Base-by-base conservation (phyloP, 1,140 invertebrate genomes). In the Zaprionus vittiger region DNA sequence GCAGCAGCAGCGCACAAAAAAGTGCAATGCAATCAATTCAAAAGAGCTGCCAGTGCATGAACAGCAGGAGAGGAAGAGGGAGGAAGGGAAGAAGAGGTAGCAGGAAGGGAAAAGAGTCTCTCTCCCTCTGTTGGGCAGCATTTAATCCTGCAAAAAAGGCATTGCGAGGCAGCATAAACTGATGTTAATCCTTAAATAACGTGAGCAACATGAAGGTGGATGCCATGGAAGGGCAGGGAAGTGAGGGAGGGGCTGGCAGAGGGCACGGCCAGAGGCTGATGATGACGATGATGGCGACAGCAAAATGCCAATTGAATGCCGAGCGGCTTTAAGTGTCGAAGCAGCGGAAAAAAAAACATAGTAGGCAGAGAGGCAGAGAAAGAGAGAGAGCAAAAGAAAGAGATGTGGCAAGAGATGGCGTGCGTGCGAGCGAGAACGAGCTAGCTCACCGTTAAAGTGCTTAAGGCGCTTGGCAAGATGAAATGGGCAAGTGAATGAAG, bases 161-260 rank as follows among this genome's bases (percentile, higher is more conserved):
- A 84, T 83, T 84, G 83, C 83, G 68, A 83, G 78, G 84, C 84
- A 87, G 81, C 78, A 87, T 81, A 84, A 87, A 87, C 83, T 87
- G 84, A 87, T 87, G 84, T 89, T 87, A 87, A 87, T 87, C 84
- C 84, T 87, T 87, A 89, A 87, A 87, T 87, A 87, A 84, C 85
- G 81, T 76, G 84, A 74, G 67, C 77, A 78, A 69, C 41, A 26
- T 47, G 41, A 17, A 47, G 7, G 41, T 7, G 41, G 6, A 9
- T 7, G 41, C 14, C 38, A 41, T n/a, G 11, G 41, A 15, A 31
- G 1, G 26, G 12, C 17, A 20, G 41, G 9, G 20, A 49, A 24
- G 1, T 9, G 34, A 20, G 14, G 14, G 22, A 11, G 38, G 38
- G 9, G 28, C 3, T 38, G 15, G 26, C 9, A 31, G 5, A 4